Conservation (phyloP, 2,797 vertebrate genomes). For the Perdix hodgsoniae region DNA sequence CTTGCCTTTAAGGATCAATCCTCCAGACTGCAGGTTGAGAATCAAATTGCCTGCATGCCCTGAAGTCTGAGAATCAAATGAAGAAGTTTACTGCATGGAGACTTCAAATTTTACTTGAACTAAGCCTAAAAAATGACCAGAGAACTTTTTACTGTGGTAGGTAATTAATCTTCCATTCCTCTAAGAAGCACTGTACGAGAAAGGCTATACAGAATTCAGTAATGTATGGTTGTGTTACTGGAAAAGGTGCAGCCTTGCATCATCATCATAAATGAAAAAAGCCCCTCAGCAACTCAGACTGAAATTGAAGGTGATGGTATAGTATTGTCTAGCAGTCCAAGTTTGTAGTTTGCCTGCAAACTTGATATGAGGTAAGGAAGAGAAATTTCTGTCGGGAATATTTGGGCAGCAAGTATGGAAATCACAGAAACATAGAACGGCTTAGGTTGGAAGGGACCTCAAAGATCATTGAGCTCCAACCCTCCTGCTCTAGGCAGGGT, state of each 20-base stretch:
- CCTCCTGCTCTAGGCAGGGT: too few species aligned
- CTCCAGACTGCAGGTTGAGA: conserved; percentile 41
- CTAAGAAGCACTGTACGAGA: background rate
- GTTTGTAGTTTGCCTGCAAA: background rate
- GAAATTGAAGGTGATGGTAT: conserved; percentile 20
- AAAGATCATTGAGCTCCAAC: too few species aligned
- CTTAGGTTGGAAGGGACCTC: too few species aligned
- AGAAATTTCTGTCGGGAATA: background rate
- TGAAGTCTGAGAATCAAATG: conserved; percentile 73
- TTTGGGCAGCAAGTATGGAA: conserved; percentile 29
- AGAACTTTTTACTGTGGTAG: conserved; percentile 51
- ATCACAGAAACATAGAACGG: background rate
- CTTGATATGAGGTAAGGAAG: background rate
- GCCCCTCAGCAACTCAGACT: background rate
- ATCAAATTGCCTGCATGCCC: conserved; percentile 72
- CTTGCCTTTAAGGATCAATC: conserved; percentile 71
- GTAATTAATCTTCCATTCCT: conserved; percentile 42
- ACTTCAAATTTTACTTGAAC: conserved; percentile 54
- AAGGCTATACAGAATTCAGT: background rate
- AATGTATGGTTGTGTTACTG: background rate
- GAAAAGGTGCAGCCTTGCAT: background rate
- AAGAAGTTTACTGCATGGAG: conserved; percentile 52
- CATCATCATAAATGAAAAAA: background rate
- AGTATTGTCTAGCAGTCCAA: background rate
- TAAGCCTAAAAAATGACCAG: conserved; percentile 56